Evolutionary conservation across 2,113 vertebrate species (phyloP), one percentile per base, ranked within the genome.

Genomic region (Cyprinus carpio): DNA sequence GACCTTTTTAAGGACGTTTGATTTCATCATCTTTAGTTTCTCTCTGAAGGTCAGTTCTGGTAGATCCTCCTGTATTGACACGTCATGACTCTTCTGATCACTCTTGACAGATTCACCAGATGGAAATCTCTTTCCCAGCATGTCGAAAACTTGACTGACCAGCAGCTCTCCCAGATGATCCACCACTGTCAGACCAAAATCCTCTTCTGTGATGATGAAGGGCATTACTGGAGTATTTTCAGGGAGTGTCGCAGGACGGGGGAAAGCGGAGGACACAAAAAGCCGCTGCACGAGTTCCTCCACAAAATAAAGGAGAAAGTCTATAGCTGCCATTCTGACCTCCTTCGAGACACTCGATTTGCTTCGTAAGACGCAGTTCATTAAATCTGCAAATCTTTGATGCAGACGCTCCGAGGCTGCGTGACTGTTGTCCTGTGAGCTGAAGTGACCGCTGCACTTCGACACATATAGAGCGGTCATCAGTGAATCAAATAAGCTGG

Each of bases 61-160:
- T 4, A 25, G 40, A 25, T 46, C 12, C 11, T 13, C 23, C 34
- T 74, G 71, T 43, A n/a, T 20, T 43, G 40, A 43, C 20, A 75
- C 40, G 6, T 23, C 40, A 1, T 7, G 20, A 25, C 34, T 25
- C 20, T 74, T 43, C 34, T 1, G 11, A 11, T 71, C 72, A 75
- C 4, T 40, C 31, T 72, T n/a, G 16, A 40, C 18, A 4, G 40
- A 20, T 25, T 27, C 72, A 46, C 2, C 7, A 13, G 16, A 23
- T 25, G 71, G 37, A 75, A 25, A 75, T 15, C n/a, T 46, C 40
- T 75, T 75, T 25, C 23, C 12, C 23, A 43, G 40, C 20, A 46
- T 13, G 8, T 75, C 71, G 8, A 43, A 75, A n/a, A 46, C 71
- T 25, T 75, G 71, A n/a, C 72, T 49, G 72, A 75, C 72, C 72